phyloP scores from a whole-genome alignment of 2,888 invertebrate species.

The Brenthis hecate region DNA sequence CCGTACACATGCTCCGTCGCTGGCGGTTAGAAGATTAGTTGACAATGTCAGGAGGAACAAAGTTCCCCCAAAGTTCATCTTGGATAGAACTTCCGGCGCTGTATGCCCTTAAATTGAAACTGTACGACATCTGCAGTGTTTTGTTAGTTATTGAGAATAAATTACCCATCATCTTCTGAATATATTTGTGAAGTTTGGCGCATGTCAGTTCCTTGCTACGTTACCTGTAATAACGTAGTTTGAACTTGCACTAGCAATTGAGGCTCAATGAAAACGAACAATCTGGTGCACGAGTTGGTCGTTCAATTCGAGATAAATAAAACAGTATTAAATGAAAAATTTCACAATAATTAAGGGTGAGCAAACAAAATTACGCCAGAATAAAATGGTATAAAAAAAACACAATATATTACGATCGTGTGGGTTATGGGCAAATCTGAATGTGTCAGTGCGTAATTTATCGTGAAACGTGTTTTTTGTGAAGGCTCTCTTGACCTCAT shows the following conservation, averaged over 20 bases:
- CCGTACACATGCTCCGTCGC: constrained; percentile 52
- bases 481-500: constrained; percentile 80
- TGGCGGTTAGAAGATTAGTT: constrained; percentile 73
- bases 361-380: constrained; percentile 11
- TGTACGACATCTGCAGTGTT: constrained; percentile 76
- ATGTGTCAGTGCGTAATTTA: constrained; percentile 82
- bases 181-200: constrained; percentile 41
- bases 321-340: constrained; percentile 12
- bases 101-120: constrained; percentile 79
- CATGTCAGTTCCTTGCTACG: constrained; percentile 35
- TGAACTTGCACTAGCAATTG: constrained; percentile 22
- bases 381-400: constrained; percentile 55
- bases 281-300: constrained; percentile 17
- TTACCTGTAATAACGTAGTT: constrained; percentile 20
- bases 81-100: constrained; percentile 61
- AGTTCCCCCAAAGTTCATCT: constrained; percentile 74
- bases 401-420: constrained; percentile 77
- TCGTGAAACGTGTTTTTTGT: constrained; percentile 78
- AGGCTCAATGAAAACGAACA: constrained; percentile 5
- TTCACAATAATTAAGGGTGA: constrained; percentile 13
- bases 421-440: constrained; percentile 79
- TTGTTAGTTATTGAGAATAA: constrained; percentile 70
- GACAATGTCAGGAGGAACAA: constrained; percentile 75
- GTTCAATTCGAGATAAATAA: constrained; percentile 13
- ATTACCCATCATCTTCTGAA: constrained; percentile 50